Evolutionary conservation across 1,140 invertebrate genomes (phyloP), one percentile per base, ranked within the genome.

Genomic region (Dinoponera quadriceps): DNA sequence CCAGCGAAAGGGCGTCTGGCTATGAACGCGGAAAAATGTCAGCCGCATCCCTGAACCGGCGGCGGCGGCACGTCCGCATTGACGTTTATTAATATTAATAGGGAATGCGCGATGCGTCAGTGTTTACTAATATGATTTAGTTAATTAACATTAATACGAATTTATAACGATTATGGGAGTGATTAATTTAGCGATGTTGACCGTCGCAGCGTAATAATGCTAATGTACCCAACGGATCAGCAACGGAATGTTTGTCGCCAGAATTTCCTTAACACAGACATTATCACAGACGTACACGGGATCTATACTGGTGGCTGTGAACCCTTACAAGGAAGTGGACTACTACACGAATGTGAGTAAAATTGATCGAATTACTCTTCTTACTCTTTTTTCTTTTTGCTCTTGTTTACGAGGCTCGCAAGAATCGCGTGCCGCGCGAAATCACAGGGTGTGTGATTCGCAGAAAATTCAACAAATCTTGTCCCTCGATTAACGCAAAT

Each of bases 271-370:
- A 95, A 96, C 91, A 83, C 54, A 90, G 81, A 68, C 63, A 57
- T 84, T 84, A 62, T 49, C n/a, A 72, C 95, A 98, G 97, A 98
- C 97, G 57, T 98, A 98, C 94, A 97, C 97, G 74, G 98, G 98
- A 87, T 98, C 98, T 81, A 99, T 99, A 92, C 95, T 99, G 85
- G 97, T 99, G 83, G 98, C 98, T 86, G 98, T 99, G 74, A 99
- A 99, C 95, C 98, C 99, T 0, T 99, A 99, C 95, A 98, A 98
- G 94, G 96, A 97, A 89, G 95, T 99, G 88, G 97, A 97, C 91
- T 98, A 98, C 92, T 99, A 99, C 94, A 97, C 97, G 90, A 96
- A 84, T 69, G 88, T 89, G n/a, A 89, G 88, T 89, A 74, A 44
- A 44, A 48, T 48, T 22, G 65, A 69, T 71, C 7, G 1, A 44